A percentile compares a stretch with the other conserved stretches of the same genome.
Conservation (phyloP, 2,888 invertebrate species). For the Tuberolachnus salignus region DNA sequence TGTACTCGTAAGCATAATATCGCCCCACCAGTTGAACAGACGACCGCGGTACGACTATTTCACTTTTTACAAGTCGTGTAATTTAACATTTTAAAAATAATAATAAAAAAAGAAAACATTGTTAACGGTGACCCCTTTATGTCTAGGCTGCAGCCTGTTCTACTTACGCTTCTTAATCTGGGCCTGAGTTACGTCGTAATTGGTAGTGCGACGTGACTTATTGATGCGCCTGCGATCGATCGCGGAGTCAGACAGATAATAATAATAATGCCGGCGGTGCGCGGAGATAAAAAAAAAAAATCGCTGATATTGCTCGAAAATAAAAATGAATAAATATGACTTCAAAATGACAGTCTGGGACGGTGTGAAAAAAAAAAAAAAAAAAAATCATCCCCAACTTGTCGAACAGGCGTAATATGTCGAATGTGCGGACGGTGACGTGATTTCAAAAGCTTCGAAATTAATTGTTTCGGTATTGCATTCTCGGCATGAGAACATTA, state of each 20-base stretch:
- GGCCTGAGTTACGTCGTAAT: too few species aligned
- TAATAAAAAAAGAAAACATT: too few species aligned
- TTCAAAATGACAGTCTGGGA: slow-evolving; percentile 36
- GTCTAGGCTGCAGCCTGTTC: too few species aligned
- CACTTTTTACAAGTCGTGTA: too few species aligned
- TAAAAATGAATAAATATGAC: slow-evolving; percentile 13
- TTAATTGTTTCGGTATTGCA: slow-evolving; percentile 13
- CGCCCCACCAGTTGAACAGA: too few species aligned
- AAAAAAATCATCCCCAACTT: background rate
- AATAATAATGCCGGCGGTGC: background rate
- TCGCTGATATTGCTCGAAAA: slow-evolving; percentile 15
- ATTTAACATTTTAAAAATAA: too few species aligned
- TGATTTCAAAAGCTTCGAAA: background rate
- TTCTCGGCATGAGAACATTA: background rate
- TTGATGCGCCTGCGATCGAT: background rate
- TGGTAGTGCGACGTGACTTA: background rate
- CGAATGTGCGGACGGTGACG: slow-evolving; percentile 13
- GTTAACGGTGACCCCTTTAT: too few species aligned
- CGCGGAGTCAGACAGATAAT: background rate
- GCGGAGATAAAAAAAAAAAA: background rate
- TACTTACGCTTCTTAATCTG: too few species aligned
- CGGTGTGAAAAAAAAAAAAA: slow-evolving; percentile 4
- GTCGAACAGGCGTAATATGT: slow-evolving; percentile 21
- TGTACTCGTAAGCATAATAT: too few species aligned
- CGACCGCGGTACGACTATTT: too few species aligned